Evolutionary conservation across 2,888 invertebrate genomes (phyloP).

Genomic region (Mactromeris polynyma): DNA sequence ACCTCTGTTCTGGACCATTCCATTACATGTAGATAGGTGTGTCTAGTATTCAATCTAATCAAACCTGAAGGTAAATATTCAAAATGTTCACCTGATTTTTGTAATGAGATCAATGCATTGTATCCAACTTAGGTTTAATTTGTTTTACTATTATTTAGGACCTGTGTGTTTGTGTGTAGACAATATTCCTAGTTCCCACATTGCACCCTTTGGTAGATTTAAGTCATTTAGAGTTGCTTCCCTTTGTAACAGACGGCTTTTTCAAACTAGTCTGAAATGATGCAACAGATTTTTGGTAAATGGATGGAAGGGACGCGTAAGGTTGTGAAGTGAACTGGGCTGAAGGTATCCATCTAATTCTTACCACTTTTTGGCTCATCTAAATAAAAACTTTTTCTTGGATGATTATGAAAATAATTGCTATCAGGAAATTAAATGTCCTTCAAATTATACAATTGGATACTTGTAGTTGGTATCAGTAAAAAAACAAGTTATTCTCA

Average conservation of each 20-base stretch:
- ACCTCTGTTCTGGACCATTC: neutral
- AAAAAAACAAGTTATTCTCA: too few species aligned
- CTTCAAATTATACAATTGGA: too few species aligned
- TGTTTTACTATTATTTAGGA: neutral
- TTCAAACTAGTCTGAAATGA: too few species aligned
- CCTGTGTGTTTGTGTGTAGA: neutral
- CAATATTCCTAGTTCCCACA: neutral
- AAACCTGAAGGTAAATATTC: neutral
- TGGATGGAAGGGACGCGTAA: too few species aligned
- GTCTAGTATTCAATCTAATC: neutral
- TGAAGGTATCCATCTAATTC: too few species aligned
- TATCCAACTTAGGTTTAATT: neutral
- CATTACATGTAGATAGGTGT: neutral
- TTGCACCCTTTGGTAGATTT: neutral
- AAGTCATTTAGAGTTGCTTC: neutral
- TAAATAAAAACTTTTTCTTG: too few species aligned
- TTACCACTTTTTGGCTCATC: too few species aligned
- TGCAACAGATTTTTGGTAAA: too few species aligned
- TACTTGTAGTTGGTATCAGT: too few species aligned
- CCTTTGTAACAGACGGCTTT: neutral
- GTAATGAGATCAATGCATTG: neutral
- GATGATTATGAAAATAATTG: too few species aligned
- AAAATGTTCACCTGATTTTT: neutral
- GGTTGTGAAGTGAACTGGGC: too few species aligned
- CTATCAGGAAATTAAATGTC: too few species aligned